These are phyloP conservation scores for Cosmopolites sordidus DNA, from an alignment of 2,888 invertebrate species.

Conservation along the genomic window DNA sequence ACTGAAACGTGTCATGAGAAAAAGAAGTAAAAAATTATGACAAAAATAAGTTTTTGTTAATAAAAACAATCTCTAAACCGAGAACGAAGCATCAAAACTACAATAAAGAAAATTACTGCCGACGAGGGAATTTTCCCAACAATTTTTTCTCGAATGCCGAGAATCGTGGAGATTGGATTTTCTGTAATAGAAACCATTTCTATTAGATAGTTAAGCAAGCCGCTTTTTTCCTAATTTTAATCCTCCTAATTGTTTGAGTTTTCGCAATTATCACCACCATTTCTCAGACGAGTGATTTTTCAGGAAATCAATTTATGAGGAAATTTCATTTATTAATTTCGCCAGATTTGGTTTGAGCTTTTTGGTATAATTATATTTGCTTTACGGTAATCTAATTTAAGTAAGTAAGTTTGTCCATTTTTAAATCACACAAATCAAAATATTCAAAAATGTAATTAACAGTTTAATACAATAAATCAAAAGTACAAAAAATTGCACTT, in stretches of 20 bases:
- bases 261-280: no score
- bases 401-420: no score
- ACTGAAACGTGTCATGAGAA: no score
- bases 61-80: constrained; percentile 5
- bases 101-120: constrained; percentile 16
- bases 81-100: constrained; percentile 1
- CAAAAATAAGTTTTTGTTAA: not conserved
- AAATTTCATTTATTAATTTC: not conserved
- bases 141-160: constrained; percentile 17
- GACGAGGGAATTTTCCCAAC: constrained; percentile 9
- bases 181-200: constrained; percentile 19
- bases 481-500: no score
- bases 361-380: no score
- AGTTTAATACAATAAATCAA: no score
- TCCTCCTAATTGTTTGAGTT: constrained; percentile 20
- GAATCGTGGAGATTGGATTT: constrained; percentile 22
- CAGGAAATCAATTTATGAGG: no score
- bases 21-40: not conserved
- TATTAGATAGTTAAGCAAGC: constrained; percentile 18
- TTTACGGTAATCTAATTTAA: no score
- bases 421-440: no score
- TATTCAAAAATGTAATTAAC: no score
- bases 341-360: not conserved
- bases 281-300: no score
- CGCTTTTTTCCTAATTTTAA: constrained; percentile 12